phyloP scores from a whole-genome alignment of 1,140 invertebrate genomes.

The Brachionus rubens region DNA sequence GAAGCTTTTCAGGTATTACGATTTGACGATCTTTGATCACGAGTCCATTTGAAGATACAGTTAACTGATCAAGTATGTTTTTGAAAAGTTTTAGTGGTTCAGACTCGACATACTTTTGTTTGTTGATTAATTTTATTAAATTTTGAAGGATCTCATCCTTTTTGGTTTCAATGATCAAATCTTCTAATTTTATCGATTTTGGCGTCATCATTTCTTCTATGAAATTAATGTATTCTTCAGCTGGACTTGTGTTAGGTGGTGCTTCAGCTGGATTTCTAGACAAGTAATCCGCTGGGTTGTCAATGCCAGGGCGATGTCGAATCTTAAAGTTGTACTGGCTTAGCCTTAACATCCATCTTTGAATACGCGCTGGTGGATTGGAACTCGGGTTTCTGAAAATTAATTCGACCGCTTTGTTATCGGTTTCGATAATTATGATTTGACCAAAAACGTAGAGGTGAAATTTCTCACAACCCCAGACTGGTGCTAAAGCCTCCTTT shows the following conservation, averaged over 20 bases:
- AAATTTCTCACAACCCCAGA: too few species aligned
- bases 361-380: background rate
- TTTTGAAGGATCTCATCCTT: background rate
- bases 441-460: too few species aligned
- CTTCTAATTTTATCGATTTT: background rate
- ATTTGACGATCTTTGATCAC: constrained; percentile 46
- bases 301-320: too few species aligned
- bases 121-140: background rate
- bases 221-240: background rate
- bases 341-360: background rate
- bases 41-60: background rate
- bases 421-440: too few species aligned
- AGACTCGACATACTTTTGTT: background rate
- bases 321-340: background rate
- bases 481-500: constrained; percentile 50
- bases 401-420: too few species aligned
- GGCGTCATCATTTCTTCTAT: background rate
- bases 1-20: constrained; percentile 48
- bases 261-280: background rate
- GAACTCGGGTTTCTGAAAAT: too few species aligned
- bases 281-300: background rate
- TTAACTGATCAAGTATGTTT: background rate
- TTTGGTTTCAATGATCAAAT: too few species aligned
- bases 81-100: too few species aligned
- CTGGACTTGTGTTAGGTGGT: background rate